Evolutionary conservation across 2,888 invertebrate genomes (phyloP).

Genomic region (Lepidocyrtinus sp.): DNA sequence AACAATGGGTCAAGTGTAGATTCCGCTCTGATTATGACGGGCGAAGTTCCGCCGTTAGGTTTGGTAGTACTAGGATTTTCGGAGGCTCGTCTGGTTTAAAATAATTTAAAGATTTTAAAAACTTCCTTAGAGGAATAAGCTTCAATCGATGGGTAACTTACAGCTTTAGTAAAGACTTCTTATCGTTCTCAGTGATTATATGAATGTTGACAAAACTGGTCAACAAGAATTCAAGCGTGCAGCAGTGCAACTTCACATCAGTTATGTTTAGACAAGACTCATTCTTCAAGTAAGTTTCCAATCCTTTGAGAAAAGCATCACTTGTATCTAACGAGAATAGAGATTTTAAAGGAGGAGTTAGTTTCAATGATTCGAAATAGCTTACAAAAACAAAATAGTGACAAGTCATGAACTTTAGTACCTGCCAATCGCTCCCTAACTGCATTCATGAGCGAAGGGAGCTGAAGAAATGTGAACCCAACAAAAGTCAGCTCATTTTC

Average conservation of each 20-base stretch:
- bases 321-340: slow-evolving; percentile 58
- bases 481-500: slow-evolving; percentile 93
- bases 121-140: too few species aligned
- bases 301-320: slow-evolving; percentile 83
- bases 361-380: too few species aligned
- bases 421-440: slow-evolving; percentile 76
- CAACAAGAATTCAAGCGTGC: slow-evolving; percentile 86
- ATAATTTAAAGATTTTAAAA: too few species aligned
- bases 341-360: too few species aligned
- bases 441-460: slow-evolving; percentile 85
- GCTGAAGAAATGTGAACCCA: slow-evolving; percentile 93
- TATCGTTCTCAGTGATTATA: slow-evolving; percentile 84
- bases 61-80: slow-evolving; percentile 58
- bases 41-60: slow-evolving; percentile 71
- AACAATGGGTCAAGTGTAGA: slow-evolving; percentile 90
- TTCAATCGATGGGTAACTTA: too few species aligned
- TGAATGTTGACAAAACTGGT: slow-evolving; percentile 86
- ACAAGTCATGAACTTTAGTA: too few species aligned
- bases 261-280: slow-evolving; percentile 89
- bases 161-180: slow-evolving; percentile 79
- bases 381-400: slow-evolving; percentile 14
- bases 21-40: slow-evolving; percentile 84
- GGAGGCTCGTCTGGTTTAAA: slow-evolving; percentile 23
- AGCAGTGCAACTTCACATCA: slow-evolving; percentile 91
- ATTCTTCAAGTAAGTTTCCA: slow-evolving; percentile 88